These are phyloP conservation scores for Myopa tessellatipennis DNA, from an alignment of 2,888 invertebrate species.

Conservation along the genomic window DNA sequence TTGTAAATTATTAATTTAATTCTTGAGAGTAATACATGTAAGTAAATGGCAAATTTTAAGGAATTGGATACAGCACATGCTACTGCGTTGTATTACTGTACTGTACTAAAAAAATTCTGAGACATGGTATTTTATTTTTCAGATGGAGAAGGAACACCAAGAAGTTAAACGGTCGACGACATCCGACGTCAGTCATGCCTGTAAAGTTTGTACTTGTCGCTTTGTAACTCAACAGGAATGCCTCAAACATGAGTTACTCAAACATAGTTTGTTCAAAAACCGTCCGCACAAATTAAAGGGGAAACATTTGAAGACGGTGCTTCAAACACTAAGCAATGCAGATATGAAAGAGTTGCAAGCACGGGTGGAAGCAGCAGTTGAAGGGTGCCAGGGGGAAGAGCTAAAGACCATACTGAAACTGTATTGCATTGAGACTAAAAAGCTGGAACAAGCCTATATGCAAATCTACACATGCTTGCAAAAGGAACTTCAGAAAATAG, in stretches of 20 bases:
- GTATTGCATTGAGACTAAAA: slow-evolving; percentile 49
- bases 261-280: slow-evolving; percentile 52
- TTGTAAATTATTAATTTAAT: too few relatives aligned
- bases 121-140: background rate
- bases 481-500: slow-evolving; percentile 59
- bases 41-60: too few relatives aligned
- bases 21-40: too few relatives aligned
- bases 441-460: slow-evolving; percentile 51
- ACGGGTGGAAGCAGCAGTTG: slow-evolving; percentile 46
- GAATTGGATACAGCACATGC: too few relatives aligned
- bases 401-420: slow-evolving; percentile 51
- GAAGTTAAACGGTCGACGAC: background rate
- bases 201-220: slow-evolving; percentile 55
- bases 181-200: slow-evolving; percentile 41
- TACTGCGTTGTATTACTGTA: too few relatives aligned
- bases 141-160: background rate
- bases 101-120: too few relatives aligned
- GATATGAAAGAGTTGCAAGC: slow-evolving; percentile 51
- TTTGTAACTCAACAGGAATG: slow-evolving; percentile 55
- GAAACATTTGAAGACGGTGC: slow-evolving; percentile 50
- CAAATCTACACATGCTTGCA: slow-evolving; percentile 54
- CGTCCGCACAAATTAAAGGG: slow-evolving; percentile 49
- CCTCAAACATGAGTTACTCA: slow-evolving; percentile 59
- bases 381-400: slow-evolving; percentile 48
- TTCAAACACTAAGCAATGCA: slow-evolving; percentile 48